Evolutionary conservation across 2,888 invertebrate species (phyloP).

Genomic region (Periphyllus acericola): DNA sequence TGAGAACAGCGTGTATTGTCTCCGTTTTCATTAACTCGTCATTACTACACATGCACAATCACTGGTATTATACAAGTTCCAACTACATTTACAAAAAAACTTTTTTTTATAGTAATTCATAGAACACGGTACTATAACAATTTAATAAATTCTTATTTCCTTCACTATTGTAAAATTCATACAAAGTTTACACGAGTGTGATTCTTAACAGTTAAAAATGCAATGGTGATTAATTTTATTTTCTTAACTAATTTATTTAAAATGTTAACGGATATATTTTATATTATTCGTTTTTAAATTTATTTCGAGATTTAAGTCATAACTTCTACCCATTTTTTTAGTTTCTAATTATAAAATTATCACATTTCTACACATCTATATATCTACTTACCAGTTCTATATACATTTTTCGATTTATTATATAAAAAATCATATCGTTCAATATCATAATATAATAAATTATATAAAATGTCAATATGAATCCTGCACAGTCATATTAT

Average conservation of each 20-base stretch:
- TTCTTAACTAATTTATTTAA: not conserved
- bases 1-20: conserved; percentile 39
- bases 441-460: not conserved
- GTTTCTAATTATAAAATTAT: too few species aligned
- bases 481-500: not conserved
- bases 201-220: not conserved
- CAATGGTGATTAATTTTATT: not conserved
- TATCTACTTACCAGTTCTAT: not conserved
- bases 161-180: not conserved
- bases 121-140: not conserved
- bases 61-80: not conserved
- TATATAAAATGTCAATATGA: conserved; percentile 5
- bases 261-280: not conserved
- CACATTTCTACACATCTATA: not conserved
- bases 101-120: not conserved
- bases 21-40: conserved; percentile 45
- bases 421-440: not conserved
- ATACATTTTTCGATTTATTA: not conserved
- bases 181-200: not conserved
- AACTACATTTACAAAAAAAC: not conserved
- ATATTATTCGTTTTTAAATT: not conserved
- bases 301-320: not conserved
- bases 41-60: not conserved
- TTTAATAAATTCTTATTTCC: not conserved
- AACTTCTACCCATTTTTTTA: not conserved